Percentiles rank a stretch among this genome's conserved stretches.
Conservation (phyloP, 2,113 vertebrate genomes). For the Halichoeres trimaculatus region DNA sequence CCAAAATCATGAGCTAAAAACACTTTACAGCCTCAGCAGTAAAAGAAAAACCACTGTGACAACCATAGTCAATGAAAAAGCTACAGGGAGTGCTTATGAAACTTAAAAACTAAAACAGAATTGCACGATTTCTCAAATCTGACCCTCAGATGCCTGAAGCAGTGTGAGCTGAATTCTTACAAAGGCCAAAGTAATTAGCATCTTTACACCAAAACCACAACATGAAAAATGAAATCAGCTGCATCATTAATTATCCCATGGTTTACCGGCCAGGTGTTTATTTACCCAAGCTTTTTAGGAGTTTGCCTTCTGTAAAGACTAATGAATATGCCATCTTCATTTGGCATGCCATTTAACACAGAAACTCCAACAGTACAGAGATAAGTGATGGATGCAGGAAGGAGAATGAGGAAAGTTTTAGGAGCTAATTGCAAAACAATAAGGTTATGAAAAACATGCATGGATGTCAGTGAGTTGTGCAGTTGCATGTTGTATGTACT, state of each 20-base stretch:
- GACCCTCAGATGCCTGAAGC: not conserved
- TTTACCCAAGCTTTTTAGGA: conserved; percentile 22
- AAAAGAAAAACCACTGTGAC: not conserved
- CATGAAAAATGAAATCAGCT: conserved; percentile 58
- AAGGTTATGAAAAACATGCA: not conserved
- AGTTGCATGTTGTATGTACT: not conserved
- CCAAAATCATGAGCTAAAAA: not conserved
- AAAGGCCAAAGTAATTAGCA: conserved; percentile 61
- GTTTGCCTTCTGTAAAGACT: conserved; percentile 45
- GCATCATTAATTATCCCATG: conserved; percentile 56
- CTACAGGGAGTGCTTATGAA: not conserved
- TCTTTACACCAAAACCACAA: conserved; percentile 42
- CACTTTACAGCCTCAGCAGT: not conserved
- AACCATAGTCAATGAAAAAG: not conserved
- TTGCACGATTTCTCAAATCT: conserved; percentile 30
- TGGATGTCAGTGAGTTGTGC: not conserved
- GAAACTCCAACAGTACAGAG: not conserved
- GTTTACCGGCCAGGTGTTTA: conserved; percentile 63
- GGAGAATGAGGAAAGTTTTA: not conserved
- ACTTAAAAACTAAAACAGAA: conserved; percentile 13
- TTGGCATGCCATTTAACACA: conserved; percentile 53
- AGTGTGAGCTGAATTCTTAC: conserved; percentile 34
- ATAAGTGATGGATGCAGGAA: conserved; percentile 11
- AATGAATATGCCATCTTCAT: conserved; percentile 27
- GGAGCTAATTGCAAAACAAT: not conserved